phyloP scores from a whole-genome alignment of 2,797 vertebrate species.

The Heterohyrax brucei region DNA sequence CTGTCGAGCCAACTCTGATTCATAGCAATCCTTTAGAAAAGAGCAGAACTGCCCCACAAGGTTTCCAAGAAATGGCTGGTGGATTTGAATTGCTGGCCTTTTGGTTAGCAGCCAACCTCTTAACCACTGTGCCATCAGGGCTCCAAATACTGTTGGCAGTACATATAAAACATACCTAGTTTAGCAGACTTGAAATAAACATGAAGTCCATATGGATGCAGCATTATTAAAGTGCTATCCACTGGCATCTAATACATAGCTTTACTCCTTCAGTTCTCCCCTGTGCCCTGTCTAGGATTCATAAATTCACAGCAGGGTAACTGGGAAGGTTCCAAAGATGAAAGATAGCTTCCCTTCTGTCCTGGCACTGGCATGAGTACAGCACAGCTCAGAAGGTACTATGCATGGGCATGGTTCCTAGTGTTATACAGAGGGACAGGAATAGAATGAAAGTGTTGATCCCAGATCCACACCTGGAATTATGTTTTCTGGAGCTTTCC shows the following conservation, averaged over 20 bases:
- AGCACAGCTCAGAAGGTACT: neutral
- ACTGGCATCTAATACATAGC: neutral
- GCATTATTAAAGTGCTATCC: constrained; percentile 5
- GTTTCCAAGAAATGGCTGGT: too few species aligned
- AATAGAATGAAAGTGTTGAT: neutral
- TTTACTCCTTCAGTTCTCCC: neutral
- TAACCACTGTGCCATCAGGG: too few species aligned
- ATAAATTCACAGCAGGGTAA: neutral
- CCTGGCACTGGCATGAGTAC: neutral
- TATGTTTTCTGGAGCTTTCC: neutral
- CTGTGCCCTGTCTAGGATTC: neutral
- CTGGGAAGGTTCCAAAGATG: neutral
- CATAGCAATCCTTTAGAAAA: too few species aligned
- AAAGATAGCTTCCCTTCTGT: neutral
- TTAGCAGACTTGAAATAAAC: constrained; percentile 23
- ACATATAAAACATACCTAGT: neutral
- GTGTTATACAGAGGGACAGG: neutral
- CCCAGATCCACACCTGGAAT: neutral
- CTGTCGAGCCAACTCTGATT: too few species aligned
- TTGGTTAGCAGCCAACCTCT: too few species aligned
- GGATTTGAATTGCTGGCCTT: too few species aligned
- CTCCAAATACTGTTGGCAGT: neutral
- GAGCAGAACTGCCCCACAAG: too few species aligned
- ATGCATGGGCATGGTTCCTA: neutral
- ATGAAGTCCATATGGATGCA: neutral